Base-by-base conservation (phyloP, 2,888 invertebrate genomes). In the Melieria crassipennis region DNA sequence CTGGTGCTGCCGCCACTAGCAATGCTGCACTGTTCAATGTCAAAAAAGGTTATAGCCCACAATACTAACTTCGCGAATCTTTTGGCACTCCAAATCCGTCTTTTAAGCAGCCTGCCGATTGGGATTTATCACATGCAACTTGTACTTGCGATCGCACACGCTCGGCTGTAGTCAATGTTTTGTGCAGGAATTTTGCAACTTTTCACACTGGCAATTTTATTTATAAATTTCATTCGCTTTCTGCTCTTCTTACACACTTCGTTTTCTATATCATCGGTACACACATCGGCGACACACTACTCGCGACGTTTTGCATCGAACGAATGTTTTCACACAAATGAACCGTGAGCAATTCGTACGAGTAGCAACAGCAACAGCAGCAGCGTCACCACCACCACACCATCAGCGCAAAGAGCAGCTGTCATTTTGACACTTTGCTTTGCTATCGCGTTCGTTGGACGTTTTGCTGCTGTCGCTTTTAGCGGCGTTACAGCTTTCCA, bases 1-100 rank as follows among this genome's bases (percentile, higher is more conserved):
- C 57, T 60, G 13, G 11, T 57, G 43, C 65, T 64, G 64, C 56
- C 67, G 30, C 30, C 30, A 16, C 16, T 30, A 30, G 30, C 30
- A 30, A 30, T 30, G 30, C 2, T 30, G 30, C 30, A 30, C 71
- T 70, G 75, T 85, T 85, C 86, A 86, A 86, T 86, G 86, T 86
- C 86, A 86, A 81, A 83, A 84, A 86, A 86, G 86, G 86, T 86
- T 86, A 86, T 57, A 74, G 70, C 69, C 47, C 72, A 67, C 50
- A 70, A 43, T 42, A 73, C 10, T 68, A 46, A 5, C 56, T 48
- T 58, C 42, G 11, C 52, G 52, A 11, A 52, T 13, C 13, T 52
- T 52, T 52, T 13, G 11, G 52, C 52, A 52, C 52, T 30, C 30
- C 30, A 30, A 30, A 30, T 30, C 30, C 30, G 30, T 30, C 30